phyloP scores from a whole-genome alignment of 1,140 invertebrate species.

The Gonatopus flavifemur region DNA sequence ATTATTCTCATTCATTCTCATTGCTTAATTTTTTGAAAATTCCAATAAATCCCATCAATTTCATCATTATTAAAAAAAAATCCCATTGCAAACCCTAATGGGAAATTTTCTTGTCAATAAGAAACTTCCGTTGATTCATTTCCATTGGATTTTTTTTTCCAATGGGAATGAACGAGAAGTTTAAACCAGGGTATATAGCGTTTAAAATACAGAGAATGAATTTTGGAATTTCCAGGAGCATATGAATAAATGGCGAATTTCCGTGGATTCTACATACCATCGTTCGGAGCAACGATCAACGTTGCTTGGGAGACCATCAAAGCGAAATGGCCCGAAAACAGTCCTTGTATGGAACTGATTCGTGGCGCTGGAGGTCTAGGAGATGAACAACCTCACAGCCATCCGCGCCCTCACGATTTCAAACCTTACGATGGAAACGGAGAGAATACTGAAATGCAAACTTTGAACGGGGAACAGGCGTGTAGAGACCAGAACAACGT shows the following conservation, averaged over 20 bases:
- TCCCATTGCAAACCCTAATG: not conserved
- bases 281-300: conserved; percentile 72
- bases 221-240: conserved; percentile 11
- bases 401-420: conserved; percentile 53
- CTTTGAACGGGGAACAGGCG: conserved; percentile 59
- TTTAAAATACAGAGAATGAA: not conserved
- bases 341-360: conserved; percentile 58
- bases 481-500: conserved; percentile 62
- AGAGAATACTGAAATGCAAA: conserved; percentile 63
- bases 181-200: too few species aligned
- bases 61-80: not conserved
- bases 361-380: conserved; percentile 39
- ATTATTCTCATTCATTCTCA: too few species aligned
- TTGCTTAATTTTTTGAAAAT: too few species aligned
- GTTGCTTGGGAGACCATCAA: conserved; percentile 79
- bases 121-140: not conserved
- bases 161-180: too few species aligned
- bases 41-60: not conserved
- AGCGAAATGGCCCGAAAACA: conserved; percentile 73
- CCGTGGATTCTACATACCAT: conserved; percentile 67
- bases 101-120: not conserved
- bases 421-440: conserved; percentile 56
- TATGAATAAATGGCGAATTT: conserved; percentile 60
- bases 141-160: not conserved
- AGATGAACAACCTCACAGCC: conserved; percentile 36